phyloP scores from a whole-genome alignment of 2,888 invertebrate species.

The Drosophila dives region DNA sequence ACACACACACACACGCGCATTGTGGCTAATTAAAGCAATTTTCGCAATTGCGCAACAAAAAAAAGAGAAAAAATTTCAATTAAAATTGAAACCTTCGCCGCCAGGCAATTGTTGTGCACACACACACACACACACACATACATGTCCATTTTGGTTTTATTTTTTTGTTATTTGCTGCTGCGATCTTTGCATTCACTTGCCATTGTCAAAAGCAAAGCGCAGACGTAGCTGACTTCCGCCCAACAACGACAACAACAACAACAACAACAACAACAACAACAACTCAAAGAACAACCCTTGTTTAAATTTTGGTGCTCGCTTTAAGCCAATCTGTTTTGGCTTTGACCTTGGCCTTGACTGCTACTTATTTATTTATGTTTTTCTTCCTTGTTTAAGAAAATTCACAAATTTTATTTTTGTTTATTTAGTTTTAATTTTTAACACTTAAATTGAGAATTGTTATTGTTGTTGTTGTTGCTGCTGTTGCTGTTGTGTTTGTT shows the following conservation, averaged over 20 bases:
- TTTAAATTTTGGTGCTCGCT: conserved; percentile 15
- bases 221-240: conserved; percentile 66
- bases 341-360: conserved; percentile 56
- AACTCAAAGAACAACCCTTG: conserved; percentile 8
- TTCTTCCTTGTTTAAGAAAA: neutral
- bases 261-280: neutral
- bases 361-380: neutral
- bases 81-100: conserved; percentile 63
- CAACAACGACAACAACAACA: conserved; percentile 27
- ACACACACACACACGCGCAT: neutral
- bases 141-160: conserved; percentile 3
- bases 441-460: neutral
- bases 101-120: conserved; percentile 48
- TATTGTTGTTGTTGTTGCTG: neutral
- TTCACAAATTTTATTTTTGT: neutral
- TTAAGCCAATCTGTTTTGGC: conserved; percentile 47
- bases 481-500: neutral
- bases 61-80: conserved; percentile 42
- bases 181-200: conserved; percentile 73
- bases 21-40: conserved; percentile 66
- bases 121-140: conserved; percentile 35
- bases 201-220: conserved; percentile 67
- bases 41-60: conserved; percentile 59
- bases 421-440: neutral
- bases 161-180: conserved; percentile 1